Conservation (phyloP, 2,888 invertebrate genomes). For the Drosophila prolongata region DNA sequence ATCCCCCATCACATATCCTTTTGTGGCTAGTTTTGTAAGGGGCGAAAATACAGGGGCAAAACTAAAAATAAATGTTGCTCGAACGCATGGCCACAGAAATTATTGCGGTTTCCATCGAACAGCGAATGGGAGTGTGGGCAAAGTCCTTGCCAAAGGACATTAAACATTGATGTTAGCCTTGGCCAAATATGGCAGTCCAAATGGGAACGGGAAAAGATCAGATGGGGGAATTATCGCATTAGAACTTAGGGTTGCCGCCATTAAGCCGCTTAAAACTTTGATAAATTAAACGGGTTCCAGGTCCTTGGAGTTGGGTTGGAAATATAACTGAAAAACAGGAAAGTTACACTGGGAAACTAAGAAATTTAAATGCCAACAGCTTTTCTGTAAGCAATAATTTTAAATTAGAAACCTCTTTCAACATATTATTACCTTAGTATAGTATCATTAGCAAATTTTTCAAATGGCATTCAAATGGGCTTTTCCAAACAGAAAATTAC, state of each 20-base stretch:
- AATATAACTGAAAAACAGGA: not conserved
- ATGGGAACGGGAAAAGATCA: too few relatives aligned
- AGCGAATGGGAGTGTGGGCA: constrained; percentile 11
- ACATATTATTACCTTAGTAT: too few relatives aligned
- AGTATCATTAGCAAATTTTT: too few relatives aligned
- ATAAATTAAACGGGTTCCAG: constrained; percentile 13
- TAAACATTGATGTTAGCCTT: constrained; percentile 35
- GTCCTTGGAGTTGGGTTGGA: not conserved
- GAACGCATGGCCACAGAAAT: constrained; percentile 59
- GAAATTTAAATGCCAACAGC: too few relatives aligned
- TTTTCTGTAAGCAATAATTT: too few relatives aligned
- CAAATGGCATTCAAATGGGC: too few relatives aligned
- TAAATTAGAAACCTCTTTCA: too few relatives aligned
- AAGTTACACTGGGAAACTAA: constrained; percentile 3
- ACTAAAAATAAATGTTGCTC: constrained; percentile 52
- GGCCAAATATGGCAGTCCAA: constrained; percentile 5
- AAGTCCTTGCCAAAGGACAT: constrained; percentile 42
- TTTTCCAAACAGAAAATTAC: not conserved
- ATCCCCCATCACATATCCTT: constrained; percentile 20
- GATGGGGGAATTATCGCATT: constrained; percentile 31
- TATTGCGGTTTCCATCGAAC: constrained; percentile 59
- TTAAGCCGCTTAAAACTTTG: constrained; percentile 47
- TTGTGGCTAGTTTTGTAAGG: constrained; percentile 39
- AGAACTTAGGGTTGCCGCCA: constrained; percentile 33
- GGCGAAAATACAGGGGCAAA: constrained; percentile 1